Conservation (phyloP, 2,113 vertebrate genomes). For the Zosterops hypoxanthus region DNA sequence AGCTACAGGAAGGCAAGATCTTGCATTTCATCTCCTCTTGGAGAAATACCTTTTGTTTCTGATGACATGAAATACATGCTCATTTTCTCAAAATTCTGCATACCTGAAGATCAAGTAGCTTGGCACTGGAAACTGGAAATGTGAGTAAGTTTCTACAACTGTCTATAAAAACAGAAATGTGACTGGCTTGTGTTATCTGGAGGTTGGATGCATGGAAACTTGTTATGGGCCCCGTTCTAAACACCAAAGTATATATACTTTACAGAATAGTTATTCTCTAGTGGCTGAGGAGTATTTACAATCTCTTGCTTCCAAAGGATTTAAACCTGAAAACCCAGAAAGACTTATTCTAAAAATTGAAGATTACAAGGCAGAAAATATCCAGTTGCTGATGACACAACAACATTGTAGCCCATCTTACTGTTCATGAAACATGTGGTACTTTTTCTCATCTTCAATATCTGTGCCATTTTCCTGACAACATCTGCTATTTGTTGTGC, state of each 20-base stretch:
- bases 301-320: background rate
- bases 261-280: background rate
- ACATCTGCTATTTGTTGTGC: background rate
- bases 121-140: background rate
- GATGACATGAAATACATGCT: background rate
- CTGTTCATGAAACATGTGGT: background rate
- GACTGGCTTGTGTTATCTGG: background rate
- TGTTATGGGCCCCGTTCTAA: background rate
- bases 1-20: background rate
- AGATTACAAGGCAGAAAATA: background rate
- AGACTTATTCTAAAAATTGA: background rate
- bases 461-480: background rate
- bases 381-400: background rate
- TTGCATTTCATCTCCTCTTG: constrained; percentile 8
- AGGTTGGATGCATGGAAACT: background rate
- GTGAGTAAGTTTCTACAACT: background rate
- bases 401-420: background rate
- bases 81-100: background rate
- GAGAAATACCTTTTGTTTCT: constrained; percentile 25
- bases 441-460: background rate
- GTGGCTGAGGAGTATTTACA: background rate
- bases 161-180: background rate
- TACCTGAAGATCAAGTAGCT: background rate
- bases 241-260: background rate
- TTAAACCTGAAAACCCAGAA: background rate